Evolutionary conservation across 2,113 vertebrate genomes (phyloP).

Genomic region (Nibea coibor): DNA sequence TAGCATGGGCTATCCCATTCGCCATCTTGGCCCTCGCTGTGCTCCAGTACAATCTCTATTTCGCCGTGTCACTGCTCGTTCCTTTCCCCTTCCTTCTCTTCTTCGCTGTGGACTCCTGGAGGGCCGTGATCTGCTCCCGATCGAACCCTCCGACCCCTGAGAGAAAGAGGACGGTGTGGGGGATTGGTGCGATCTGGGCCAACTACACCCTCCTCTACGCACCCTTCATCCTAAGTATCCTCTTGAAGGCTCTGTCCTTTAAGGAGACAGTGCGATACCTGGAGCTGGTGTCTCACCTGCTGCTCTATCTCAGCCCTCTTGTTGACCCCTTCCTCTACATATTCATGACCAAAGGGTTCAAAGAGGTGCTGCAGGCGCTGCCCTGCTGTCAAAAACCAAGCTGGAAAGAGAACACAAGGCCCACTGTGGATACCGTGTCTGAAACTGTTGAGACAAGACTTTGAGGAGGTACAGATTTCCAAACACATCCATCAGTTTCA

Average conservation of each 20-base stretch:
- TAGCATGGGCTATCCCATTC: constrained; percentile 53
- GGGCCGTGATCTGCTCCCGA: constrained; percentile 65
- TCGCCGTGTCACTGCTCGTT: constrained; percentile 62
- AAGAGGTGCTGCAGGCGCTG: constrained; percentile 66
- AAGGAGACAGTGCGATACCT: constrained; percentile 55
- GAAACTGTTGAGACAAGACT: constrained; percentile 69
- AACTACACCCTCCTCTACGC: constrained; percentile 77
- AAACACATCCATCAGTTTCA: background rate
- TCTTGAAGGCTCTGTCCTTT: constrained; percentile 68
- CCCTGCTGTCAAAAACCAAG: constrained; percentile 54
- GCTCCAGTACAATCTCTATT: constrained; percentile 56
- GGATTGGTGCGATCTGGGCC: constrained; percentile 57
- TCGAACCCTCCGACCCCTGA: constrained; percentile 36
- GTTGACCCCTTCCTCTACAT: constrained; percentile 80
- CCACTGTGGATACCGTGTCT: constrained; percentile 67
- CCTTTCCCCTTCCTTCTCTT: constrained; percentile 77
- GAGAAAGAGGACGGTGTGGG: constrained; percentile 61
- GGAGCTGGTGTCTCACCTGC: constrained; percentile 62
- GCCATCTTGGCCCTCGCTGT: constrained; percentile 63
- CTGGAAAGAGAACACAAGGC: background rate
- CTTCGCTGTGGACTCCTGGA: constrained; percentile 71
- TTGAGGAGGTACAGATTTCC: constrained; percentile 26
- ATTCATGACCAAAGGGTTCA: constrained; percentile 70
- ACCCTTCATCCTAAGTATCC: constrained; percentile 74
- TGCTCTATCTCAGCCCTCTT: constrained; percentile 76